Conservation (phyloP, 2,888 invertebrate species). For the Calephelis perditalis region DNA sequence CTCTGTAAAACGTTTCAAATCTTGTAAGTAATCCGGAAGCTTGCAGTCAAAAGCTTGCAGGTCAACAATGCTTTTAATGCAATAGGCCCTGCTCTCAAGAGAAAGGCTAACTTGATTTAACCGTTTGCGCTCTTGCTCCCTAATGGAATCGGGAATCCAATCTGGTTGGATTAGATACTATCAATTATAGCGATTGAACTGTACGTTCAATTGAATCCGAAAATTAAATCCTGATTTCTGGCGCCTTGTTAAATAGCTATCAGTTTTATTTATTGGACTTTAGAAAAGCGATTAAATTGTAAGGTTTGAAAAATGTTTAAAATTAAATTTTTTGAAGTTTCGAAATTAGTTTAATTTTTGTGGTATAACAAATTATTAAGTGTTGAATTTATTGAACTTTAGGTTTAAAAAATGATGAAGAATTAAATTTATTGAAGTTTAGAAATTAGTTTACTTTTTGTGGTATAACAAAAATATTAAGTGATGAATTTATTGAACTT, state of each 20-base stretch:
- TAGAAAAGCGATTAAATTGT: too few species aligned
- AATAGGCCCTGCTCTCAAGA: slow-evolving; percentile 27
- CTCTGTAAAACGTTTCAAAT: slow-evolving; percentile 1
- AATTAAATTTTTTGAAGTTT: too few species aligned
- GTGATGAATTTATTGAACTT: too few species aligned
- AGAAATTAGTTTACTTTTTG: too few species aligned
- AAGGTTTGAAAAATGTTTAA: too few species aligned
- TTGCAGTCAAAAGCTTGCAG: slow-evolving; percentile 15
- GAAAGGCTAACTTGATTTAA: slow-evolving; percentile 35
- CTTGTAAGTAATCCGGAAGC: slow-evolving; percentile 2
- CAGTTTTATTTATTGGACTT: too few species aligned
- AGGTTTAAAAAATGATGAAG: too few species aligned
- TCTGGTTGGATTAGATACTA: slow-evolving; percentile 45
- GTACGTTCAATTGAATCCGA: slow-evolving; percentile 29
- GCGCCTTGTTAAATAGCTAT: not conserved
- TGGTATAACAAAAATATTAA: too few species aligned
- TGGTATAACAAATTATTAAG: too few species aligned
- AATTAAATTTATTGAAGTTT: too few species aligned
- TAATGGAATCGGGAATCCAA: slow-evolving; percentile 50
- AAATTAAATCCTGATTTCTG: slow-evolving; percentile 22
- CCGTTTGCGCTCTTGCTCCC: slow-evolving; percentile 39
- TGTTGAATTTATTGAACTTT: too few species aligned
- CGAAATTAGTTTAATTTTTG: too few species aligned
- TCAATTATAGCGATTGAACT: slow-evolving; percentile 48
- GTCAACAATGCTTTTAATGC: slow-evolving; percentile 21